Percentiles rank a stretch among this genome's conserved stretches.
These are phyloP conservation scores for Trilocha varians DNA, from an alignment of 2,888 invertebrate species.

Conservation along the genomic window DNA sequence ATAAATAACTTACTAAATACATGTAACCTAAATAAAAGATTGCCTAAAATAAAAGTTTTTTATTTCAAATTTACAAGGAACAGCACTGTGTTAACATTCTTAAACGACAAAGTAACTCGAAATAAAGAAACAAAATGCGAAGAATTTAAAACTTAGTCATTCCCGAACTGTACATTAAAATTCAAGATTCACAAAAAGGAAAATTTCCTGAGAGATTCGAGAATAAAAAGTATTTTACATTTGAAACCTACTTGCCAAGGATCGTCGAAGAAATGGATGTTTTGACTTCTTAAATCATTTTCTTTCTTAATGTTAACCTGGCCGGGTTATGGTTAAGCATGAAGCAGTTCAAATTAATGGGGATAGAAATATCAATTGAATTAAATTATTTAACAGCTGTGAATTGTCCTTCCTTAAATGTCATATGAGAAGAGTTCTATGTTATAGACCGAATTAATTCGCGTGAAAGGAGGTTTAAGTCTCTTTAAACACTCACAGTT, in stretches of 20 bases:
- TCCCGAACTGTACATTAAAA: constrained; percentile 3
- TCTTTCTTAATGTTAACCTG: constrained; percentile 14
- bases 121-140: background rate
- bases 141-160: constrained; percentile 1
- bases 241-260: constrained; percentile 19
- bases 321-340: too few species aligned
- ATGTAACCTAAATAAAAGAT: constrained; percentile 6
- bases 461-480: too few species aligned
- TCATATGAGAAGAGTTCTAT: too few species aligned
- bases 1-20: constrained; percentile 1
- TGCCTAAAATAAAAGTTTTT: background rate
- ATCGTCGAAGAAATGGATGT: background rate
- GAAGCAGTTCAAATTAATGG: too few species aligned
- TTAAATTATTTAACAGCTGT: too few species aligned
- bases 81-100: background rate
- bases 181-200: constrained; percentile 1
- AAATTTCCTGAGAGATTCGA: constrained; percentile 3
- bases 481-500: too few species aligned
- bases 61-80: background rate
- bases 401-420: too few species aligned
- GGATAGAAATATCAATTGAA: too few species aligned
- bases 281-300: background rate
- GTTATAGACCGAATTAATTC: too few species aligned
- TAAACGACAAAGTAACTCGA: background rate
- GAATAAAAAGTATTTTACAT: constrained; percentile 27